phyloP scores from a whole-genome alignment of 2,888 invertebrate species.

The Cartodere bifasciata region DNA sequence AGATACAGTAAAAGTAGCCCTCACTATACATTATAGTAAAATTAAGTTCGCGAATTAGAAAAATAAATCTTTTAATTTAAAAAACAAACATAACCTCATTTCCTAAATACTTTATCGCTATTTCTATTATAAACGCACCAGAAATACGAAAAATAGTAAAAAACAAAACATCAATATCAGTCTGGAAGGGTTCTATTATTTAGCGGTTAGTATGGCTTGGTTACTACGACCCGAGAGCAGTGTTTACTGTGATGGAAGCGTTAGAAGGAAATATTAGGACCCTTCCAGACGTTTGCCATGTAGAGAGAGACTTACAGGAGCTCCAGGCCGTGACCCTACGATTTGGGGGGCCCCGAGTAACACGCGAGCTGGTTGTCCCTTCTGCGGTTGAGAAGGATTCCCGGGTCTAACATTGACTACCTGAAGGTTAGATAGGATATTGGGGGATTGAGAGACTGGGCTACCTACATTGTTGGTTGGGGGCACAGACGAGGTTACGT shows the following conservation, averaged over 20 bases:
- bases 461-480: constrained; percentile 37
- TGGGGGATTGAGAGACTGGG: constrained; percentile 30
- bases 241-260: constrained; percentile 2
- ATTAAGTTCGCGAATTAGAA: too few relatives aligned
- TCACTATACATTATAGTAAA: too few relatives aligned
- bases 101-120: too few relatives aligned
- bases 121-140: too few relatives aligned
- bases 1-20: too few relatives aligned
- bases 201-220: constrained; percentile 4
- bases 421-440: constrained; percentile 55
- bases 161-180: too few relatives aligned
- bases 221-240: background rate
- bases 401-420: constrained; percentile 75
- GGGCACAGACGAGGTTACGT: constrained; percentile 45
- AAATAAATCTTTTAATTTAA: too few relatives aligned
- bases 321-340: constrained; percentile 67
- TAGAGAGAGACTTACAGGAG: constrained; percentile 52
- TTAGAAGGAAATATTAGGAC: constrained; percentile 11
- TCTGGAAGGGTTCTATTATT: too few relatives aligned
- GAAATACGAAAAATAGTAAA: too few relatives aligned
- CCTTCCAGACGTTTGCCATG: constrained; percentile 23
- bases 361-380: constrained; percentile 68
- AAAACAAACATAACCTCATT: too few relatives aligned
- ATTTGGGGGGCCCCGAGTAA: constrained; percentile 74
- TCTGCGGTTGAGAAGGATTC: constrained; percentile 57